Evolutionary conservation across 2,888 invertebrate species (phyloP).

Genomic region (Dasysyrphus albostriatus): DNA sequence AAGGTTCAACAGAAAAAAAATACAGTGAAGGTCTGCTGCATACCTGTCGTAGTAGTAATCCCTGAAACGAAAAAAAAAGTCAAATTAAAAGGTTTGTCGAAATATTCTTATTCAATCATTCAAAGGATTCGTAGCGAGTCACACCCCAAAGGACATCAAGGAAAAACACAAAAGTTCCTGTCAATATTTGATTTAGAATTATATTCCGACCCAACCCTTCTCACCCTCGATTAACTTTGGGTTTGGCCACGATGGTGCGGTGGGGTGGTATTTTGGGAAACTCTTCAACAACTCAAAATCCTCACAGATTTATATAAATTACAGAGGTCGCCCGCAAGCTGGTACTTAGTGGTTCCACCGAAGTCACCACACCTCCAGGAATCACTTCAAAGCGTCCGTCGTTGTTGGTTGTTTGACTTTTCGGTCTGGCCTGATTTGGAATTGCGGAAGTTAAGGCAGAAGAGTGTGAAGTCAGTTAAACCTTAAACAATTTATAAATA

Average conservation of each 20-base stretch:
- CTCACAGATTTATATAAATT: conserved; percentile 74
- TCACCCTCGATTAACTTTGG: conserved; percentile 61
- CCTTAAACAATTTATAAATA: conserved; percentile 66
- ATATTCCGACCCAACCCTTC: conserved; percentile 43
- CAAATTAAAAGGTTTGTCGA: conserved; percentile 30
- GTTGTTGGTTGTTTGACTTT: conserved; percentile 33
- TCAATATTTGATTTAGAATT: conserved; percentile 76
- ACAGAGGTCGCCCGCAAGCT: conserved; percentile 70
- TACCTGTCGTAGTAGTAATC: conserved; percentile 87
- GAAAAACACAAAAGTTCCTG: conserved; percentile 52
- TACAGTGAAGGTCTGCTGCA: conserved; percentile 73
- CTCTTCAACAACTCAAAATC: conserved; percentile 24
- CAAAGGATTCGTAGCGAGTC: conserved; percentile 14
- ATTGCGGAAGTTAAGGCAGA: not conserved
- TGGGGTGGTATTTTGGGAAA: not conserved
- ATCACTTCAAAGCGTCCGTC: conserved; percentile 35
- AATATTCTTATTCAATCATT: conserved; percentile 14
- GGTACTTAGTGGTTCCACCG: conserved; percentile 73
- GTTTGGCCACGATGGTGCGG: not conserved
- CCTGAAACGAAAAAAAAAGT: conserved; percentile 83
- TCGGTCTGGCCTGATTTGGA: conserved; percentile 7
- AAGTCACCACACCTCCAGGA: conserved; percentile 59
- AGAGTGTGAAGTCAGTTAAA: conserved; percentile 54
- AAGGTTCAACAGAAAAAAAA: not conserved
- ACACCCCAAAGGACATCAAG: conserved; percentile 33